These are phyloP conservation scores for Tringa solitaria DNA, from an alignment of 2,113 vertebrate genomes.

Conservation along the genomic window DNA sequence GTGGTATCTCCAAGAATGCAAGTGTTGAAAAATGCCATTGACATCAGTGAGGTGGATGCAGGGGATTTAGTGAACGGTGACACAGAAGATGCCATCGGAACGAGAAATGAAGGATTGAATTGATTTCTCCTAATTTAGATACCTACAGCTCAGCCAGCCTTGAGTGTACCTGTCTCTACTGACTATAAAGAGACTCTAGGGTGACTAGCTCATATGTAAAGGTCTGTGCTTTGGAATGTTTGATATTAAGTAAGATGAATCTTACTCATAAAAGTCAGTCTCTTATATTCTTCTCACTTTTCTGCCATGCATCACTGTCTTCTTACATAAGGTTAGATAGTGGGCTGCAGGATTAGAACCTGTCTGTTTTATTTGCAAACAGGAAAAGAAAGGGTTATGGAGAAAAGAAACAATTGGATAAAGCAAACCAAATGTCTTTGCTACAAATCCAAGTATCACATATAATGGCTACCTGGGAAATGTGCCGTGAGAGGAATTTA, in stretches of 20 bases:
- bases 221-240: not conserved
- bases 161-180: not conserved
- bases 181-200: not conserved
- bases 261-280: not conserved
- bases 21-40: not conserved
- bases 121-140: constrained; percentile 13
- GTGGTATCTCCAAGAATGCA: not conserved
- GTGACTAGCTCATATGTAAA: not conserved
- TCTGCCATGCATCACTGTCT: not conserved
- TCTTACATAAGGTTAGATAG: not conserved
- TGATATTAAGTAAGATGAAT: not conserved
- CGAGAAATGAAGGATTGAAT: not conserved
- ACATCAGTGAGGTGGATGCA: not conserved
- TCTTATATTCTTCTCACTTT: not conserved
- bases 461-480: not conserved
- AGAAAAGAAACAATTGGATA: not conserved
- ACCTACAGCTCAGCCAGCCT: not conserved
- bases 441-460: not conserved
- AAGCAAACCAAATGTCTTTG: not conserved
- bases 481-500: not conserved
- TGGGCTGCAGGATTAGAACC: not conserved
- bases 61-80: not conserved
- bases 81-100: not conserved
- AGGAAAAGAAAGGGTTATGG: not conserved
- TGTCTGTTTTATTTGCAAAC: not conserved